Percentiles rank a stretch among this genome's conserved stretches.
Conservation (phyloP, 2,797 vertebrate species). For the Ceyx erithaca region DNA sequence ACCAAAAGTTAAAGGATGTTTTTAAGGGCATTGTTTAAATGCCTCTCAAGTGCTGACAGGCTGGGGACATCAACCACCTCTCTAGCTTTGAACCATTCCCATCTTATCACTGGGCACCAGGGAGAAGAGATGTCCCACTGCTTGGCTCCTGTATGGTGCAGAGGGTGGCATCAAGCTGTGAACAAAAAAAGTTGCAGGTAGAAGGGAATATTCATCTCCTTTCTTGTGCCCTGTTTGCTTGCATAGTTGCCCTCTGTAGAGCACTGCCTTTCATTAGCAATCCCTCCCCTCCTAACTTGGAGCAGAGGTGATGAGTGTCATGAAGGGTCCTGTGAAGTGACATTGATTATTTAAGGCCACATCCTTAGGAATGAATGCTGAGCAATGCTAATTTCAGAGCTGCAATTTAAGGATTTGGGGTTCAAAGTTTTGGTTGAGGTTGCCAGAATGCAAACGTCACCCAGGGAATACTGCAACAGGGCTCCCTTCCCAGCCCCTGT, state of each 20-base stretch:
- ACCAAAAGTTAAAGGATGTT: background rate
- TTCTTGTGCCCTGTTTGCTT: background rate
- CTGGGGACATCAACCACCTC: background rate
- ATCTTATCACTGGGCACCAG: background rate
- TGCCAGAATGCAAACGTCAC: background rate
- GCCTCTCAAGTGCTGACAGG: background rate
- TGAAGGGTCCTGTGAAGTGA: background rate
- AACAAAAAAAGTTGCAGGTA: background rate
- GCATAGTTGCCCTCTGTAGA: background rate
- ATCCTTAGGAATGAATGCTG: fast-evolving
- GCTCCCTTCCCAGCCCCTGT: background rate
- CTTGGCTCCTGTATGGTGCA: background rate
- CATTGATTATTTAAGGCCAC: background rate
- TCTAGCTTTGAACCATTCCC: background rate
- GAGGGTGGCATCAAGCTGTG: conserved; percentile 3
- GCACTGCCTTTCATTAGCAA: background rate
- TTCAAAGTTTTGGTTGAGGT: background rate
- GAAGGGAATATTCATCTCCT: background rate
- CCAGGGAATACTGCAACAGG: background rate
- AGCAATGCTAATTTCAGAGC: background rate
- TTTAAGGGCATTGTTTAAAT: background rate
- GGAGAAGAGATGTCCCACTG: background rate
- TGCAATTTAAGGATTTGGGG: background rate
- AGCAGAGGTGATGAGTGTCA: background rate
- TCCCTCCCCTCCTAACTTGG: background rate